Evolutionary conservation across 2,888 invertebrate genomes (phyloP), one percentile per base, ranked within the genome.

Genomic region (Apodemia mormo): DNA sequence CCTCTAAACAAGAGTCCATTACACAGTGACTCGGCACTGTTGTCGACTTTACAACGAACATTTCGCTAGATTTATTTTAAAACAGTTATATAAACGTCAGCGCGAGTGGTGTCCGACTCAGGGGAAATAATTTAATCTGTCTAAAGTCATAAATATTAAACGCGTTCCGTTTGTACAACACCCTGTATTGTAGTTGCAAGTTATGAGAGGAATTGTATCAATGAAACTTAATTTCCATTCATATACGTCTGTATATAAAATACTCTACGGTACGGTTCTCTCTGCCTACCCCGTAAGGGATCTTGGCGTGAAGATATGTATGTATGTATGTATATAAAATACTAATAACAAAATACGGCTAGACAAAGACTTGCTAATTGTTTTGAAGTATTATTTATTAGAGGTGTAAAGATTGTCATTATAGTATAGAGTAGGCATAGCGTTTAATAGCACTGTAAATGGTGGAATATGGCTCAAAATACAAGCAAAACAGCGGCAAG

Each of bases 41-140:
- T 58, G 69, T 67, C 49, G 67, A 66, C 68, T 68, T 67, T 70
- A 68, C 68, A 70, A 52, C 66, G 67, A 54, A 69, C 69, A 69
- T 69, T 69, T 69, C 74, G 69, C 78, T 79, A 77, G 80, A 81
- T 85, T 82, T 84, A 83, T 83, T 80, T 82, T 80, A 81, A 81
- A 81, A 80, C 80, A 79, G 79, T 80, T 82, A 80, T 82, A 85
- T 85, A 83, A 86, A 85, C 80, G 83, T 84, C 84, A 83, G 78
- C 74, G 66, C 74, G 67, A 74, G 74, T 66, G 70, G 73, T 76
- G 73, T 75, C 76, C 76, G 73, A 75, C 70, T 77, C 76, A 70
- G 61, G 76, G 78, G 79, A 81, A 83, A 87, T 88, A 86, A 85
- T 86, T 86, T 85, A 82, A 86, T 82, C 82, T 78, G 80, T 80